Conservation (phyloP, 64 coral and sea anemone species). For the Stichodactyla helianthus region DNA sequence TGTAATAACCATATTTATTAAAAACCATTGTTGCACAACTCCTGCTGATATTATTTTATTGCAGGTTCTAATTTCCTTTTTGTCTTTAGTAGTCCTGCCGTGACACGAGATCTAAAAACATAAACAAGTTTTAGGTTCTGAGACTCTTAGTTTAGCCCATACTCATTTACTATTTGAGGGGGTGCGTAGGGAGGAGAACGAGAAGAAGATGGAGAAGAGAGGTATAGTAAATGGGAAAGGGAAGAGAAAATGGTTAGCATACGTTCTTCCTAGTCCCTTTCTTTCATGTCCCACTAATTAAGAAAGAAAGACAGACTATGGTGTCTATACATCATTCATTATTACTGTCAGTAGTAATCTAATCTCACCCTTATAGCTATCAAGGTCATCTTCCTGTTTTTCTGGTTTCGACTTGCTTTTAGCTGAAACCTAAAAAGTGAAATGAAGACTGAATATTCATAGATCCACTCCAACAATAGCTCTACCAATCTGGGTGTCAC, state of each 20-base stretch:
- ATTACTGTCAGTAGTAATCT: too few species aligned
- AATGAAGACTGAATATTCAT: too few species aligned
- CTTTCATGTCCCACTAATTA: too few species aligned
- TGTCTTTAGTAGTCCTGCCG: neutral
- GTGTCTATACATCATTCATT: too few species aligned
- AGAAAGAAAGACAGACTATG: too few species aligned
- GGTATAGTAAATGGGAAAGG: too few species aligned
- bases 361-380: slow-evolving; percentile 73
- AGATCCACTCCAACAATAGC: too few species aligned
- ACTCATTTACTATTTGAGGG: too few species aligned
- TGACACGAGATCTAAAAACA: neutral
- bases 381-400: slow-evolving; percentile 75
- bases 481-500: too few species aligned
- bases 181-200: neutral
- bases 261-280: neutral
- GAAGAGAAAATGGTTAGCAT: neutral
- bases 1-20: neutral
- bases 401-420: neutral
- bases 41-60: neutral
- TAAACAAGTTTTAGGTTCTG: neutral
- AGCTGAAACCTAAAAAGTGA: neutral
- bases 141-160: neutral
- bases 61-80: neutral
- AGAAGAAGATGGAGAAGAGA: neutral
- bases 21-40: neutral